Conservation (phyloP, 2,113 vertebrate genomes). For the Spilogale gracilis region DNA sequence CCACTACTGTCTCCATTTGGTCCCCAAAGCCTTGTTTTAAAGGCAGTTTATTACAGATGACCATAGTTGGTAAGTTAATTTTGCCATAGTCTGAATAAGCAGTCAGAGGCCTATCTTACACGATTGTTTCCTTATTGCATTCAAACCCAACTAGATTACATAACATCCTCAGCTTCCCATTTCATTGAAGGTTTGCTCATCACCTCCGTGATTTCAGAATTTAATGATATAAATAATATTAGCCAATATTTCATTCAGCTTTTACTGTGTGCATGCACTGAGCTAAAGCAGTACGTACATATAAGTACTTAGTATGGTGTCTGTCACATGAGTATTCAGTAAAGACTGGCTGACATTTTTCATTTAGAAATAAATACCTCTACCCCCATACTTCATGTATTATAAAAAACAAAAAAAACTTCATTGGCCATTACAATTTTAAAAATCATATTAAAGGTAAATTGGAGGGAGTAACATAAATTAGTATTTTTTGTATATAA, state of each 20-base stretch:
- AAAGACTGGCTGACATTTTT: background rate
- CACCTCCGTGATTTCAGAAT: constrained; percentile 15
- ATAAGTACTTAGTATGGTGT: background rate
- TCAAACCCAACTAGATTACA: background rate
- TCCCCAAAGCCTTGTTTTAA: constrained; percentile 4
- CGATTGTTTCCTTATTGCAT: background rate
- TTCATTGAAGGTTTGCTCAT: background rate
- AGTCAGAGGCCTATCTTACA: background rate
- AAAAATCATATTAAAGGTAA: constrained; percentile 15
- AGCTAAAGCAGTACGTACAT: background rate
- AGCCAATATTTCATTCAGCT: background rate
- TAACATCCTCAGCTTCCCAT: background rate
- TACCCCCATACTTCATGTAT: background rate
- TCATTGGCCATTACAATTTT: background rate
- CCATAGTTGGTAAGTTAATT: background rate
- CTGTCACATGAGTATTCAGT: background rate
- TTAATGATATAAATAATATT: constrained; percentile 31
- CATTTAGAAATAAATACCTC: background rate
- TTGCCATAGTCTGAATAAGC: background rate
- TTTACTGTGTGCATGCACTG: background rate
- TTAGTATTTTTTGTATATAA: background rate
- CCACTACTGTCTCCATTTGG: background rate
- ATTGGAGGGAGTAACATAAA: background rate
- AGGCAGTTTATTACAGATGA: background rate
- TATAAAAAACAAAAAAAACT: background rate